Base-by-base conservation (phyloP, 2,113 vertebrate genomes). In the Mugil cephalus region DNA sequence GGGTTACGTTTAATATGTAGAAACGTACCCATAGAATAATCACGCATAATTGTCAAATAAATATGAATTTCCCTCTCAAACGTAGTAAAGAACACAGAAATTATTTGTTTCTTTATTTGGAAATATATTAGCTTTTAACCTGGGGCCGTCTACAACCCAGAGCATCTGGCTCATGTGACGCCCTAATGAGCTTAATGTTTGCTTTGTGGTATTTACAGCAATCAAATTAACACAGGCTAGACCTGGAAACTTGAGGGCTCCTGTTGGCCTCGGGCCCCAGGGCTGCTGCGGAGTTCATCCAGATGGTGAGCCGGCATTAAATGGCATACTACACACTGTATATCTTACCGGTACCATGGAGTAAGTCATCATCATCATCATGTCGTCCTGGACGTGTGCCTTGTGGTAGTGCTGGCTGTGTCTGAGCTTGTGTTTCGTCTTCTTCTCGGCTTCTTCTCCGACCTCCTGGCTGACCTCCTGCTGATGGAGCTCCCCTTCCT, bases 311-410 rank as follows among this genome's bases (percentile, higher is more conserved):
- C 19, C 19, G 66, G 17, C 21, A 35, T 58, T 14, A 43, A 12
- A 19, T 13, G 19, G 0, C 6, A 0, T 30, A 18, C 36, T 45
- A 14, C 8, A 12, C 7, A 69, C 30, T 59, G 24, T 30, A 5
- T 30, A 5, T 30, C 95, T 94, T 95, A 98, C 97, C 94, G 97
- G 97, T 69, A 99, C 95, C 95, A 96, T 94, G 86, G 96, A 97
- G 94, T 97, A 98, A 35, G 96, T 97, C 94, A 98, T 94, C 96
- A 98, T 87, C 95, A 95, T 93, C 94, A 96, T 91, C 92, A 96
- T 96, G 8, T 97, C 95, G 30, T 93, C 88, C 38, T 91, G 89
- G 36, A 95, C 86, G 10, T 95, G 93, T 0, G 88, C 86, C 38
- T 94, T 95, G 75, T 94, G 77, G 67, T 88, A 74, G 2, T 69